phyloP scores from a whole-genome alignment of 2,888 invertebrate species.

The Meta bourneti region DNA sequence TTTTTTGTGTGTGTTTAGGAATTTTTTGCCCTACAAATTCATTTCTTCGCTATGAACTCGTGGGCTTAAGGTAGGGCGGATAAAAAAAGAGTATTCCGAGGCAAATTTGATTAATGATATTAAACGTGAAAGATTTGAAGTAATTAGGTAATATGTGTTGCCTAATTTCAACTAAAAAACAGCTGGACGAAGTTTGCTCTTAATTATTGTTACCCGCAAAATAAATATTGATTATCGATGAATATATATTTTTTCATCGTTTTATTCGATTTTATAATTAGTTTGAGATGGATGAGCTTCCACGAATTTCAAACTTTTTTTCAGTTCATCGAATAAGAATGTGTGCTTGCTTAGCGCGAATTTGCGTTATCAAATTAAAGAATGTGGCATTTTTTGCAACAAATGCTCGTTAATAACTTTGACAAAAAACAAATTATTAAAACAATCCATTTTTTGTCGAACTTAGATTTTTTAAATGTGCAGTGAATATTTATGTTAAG shows the following conservation, averaged over 20 bases:
- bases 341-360: too few relatives aligned
- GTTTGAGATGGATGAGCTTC: background rate
- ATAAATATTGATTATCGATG: slow-evolving; percentile 13
- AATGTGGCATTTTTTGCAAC: too few relatives aligned
- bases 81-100: slow-evolving; percentile 18
- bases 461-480: too few relatives aligned
- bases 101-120: slow-evolving; percentile 69
- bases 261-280: background rate
- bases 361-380: too few relatives aligned
- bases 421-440: too few relatives aligned
- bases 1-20: background rate
- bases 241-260: slow-evolving; percentile 1
- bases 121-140: slow-evolving; percentile 55
- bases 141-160: slow-evolving; percentile 58
- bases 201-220: background rate
- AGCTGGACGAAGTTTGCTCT: background rate
- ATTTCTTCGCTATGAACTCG: slow-evolving; percentile 33
- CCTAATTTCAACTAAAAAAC: slow-evolving; percentile 26
- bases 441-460: too few relatives aligned
- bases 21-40: slow-evolving; percentile 32
- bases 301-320: background rate
- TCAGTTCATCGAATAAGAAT: background rate
- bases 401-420: too few relatives aligned
- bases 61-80: background rate
- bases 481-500: too few relatives aligned